A percentile compares a stretch with the other conserved stretches of the same genome.
phyloP scores from a whole-genome alignment of 2,113 vertebrate genomes.

The Felis catus region DNA sequence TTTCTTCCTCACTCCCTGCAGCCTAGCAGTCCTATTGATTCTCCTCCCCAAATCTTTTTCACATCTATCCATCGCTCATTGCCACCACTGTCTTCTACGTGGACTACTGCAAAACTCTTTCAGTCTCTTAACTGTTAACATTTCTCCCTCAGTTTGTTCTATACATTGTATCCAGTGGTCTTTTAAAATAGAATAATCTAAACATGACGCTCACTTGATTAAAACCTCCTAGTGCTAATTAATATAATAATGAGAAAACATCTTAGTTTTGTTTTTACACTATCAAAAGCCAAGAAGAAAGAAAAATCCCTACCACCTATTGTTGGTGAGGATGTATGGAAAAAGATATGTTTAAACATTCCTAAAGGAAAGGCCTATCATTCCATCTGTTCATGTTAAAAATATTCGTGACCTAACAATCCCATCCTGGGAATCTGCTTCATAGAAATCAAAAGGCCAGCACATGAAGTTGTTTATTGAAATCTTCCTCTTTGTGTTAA shows the following conservation, averaged over 20 bases:
- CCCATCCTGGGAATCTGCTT: background rate
- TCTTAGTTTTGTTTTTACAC: background rate
- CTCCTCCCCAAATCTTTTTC: background rate
- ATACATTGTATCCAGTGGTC: background rate
- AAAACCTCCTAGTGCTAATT: background rate
- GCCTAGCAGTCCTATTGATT: background rate
- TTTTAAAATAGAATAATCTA: background rate
- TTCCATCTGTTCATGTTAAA: background rate
- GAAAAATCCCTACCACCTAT: background rate
- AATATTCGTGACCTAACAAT: background rate
- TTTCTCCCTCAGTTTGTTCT: background rate
- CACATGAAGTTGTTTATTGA: background rate
- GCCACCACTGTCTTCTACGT: background rate
- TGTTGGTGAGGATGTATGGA: background rate
- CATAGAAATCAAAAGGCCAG: background rate
- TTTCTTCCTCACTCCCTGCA: background rate
- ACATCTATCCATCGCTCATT: background rate
- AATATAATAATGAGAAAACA: background rate
- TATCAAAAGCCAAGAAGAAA: constrained; percentile 1
- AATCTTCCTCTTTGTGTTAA: background rate
- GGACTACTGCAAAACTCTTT: background rate
- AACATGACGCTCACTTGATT: background rate
- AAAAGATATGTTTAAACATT: background rate
- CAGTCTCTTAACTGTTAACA: background rate
- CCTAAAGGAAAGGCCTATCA: background rate